Percentiles rank a stretch among this genome's conserved stretches.
phyloP scores from a whole-genome alignment of 1,140 invertebrate species.

The Drosophila mauritiana region DNA sequence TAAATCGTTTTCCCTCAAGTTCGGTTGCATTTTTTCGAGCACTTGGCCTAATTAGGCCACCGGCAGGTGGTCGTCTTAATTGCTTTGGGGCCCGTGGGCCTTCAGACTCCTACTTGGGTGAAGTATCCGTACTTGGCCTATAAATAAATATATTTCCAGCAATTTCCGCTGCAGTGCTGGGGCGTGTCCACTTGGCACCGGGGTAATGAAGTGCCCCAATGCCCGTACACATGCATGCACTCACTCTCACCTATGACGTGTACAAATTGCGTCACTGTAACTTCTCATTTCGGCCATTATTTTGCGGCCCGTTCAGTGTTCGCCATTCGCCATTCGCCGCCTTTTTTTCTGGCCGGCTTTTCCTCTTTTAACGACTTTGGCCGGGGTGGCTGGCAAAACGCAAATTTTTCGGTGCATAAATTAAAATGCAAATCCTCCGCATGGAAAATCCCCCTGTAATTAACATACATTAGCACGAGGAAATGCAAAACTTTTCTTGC shows the following conservation, averaged over 20 bases:
- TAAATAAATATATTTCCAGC: slow-evolving; percentile 60
- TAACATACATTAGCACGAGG: slow-evolving; percentile 83
- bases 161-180: slow-evolving; percentile 48
- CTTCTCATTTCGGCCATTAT: slow-evolving; percentile 72
- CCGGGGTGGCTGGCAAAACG: slow-evolving; percentile 52
- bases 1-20: neutral
- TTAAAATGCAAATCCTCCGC: slow-evolving; percentile 84
- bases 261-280: slow-evolving; percentile 69
- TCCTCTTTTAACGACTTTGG: slow-evolving; percentile 57
- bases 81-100: slow-evolving; percentile 16
- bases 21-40: neutral
- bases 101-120: slow-evolving; percentile 23
- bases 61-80: slow-evolving; percentile 33
- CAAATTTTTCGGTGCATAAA: slow-evolving; percentile 83
- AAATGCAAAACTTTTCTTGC: slow-evolving; percentile 78
- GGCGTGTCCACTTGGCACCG: slow-evolving; percentile 43
- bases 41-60: slow-evolving; percentile 28
- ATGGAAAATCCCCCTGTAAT: slow-evolving; percentile 84
- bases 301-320: slow-evolving; percentile 26
- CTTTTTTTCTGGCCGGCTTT: slow-evolving; percentile 41
- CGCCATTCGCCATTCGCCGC: slow-evolving; percentile 4
- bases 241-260: slow-evolving; percentile 38
- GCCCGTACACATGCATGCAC: slow-evolving; percentile 35
- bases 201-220: slow-evolving; percentile 49
- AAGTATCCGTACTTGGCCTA: slow-evolving; percentile 30